These are phyloP conservation scores for human (Homo sapiens) DNA, from an alignment of 2,113 vertebrate species.

Conservation along the genomic window GRCh38 chr14:60053501-60054000, in stretches of 20 bases:
- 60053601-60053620: neutral
- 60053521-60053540: conserved; percentile 26
- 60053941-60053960: neutral
- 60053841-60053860: conserved; percentile 14
- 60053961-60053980: neutral
- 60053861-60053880: neutral
- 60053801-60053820: neutral
- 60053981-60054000: neutral
- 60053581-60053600: neutral
- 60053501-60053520: neutral
- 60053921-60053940: neutral
- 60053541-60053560: neutral
- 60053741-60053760: neutral
- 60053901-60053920: neutral
- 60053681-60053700: neutral
- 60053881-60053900: neutral
- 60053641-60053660: neutral
- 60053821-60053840: conserved; percentile 20
- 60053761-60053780: neutral
- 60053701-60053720: neutral
- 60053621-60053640: neutral
- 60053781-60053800: conserved; percentile 27
- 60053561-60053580: conserved; percentile 8
- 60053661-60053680: neutral
- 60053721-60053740: neutral